Evolutionary conservation across 2,113 vertebrate genomes (phyloP).

Genomic region (Spea multiplicata): DNA sequence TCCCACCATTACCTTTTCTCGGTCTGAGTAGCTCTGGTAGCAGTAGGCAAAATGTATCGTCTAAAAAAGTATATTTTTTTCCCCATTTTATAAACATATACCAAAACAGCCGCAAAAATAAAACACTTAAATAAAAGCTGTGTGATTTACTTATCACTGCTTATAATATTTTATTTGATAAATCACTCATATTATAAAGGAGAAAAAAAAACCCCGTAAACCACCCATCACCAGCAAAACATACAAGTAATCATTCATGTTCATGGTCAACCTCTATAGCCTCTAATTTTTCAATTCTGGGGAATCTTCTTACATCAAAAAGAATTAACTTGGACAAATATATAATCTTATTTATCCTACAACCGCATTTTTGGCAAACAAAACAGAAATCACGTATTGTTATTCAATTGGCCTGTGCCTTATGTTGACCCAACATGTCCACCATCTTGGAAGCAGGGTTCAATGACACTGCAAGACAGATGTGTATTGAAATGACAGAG

Average conservation of each 20-base stretch:
- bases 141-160: not conserved
- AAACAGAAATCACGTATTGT: conserved; percentile 29
- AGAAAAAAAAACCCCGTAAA: not conserved
- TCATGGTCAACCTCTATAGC: conserved; percentile 33
- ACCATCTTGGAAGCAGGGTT: conserved; percentile 51
- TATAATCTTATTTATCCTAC: conserved; percentile 28
- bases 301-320: conserved; percentile 12
- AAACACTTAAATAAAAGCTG: not conserved
- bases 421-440: conserved; percentile 19
- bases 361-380: conserved; percentile 41
- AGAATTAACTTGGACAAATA: conserved; percentile 38
- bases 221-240: not conserved
- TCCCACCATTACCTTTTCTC: no score
- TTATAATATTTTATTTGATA: not conserved
- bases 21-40: no score
- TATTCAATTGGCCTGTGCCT: conserved; percentile 25
- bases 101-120: no score
- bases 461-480: conserved; percentile 51
- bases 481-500: conserved; percentile 54
- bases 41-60: no score
- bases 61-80: no score
- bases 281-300: conserved; percentile 20
- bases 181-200: not conserved
- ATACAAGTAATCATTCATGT: not conserved
- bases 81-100: no score